Evolutionary conservation across 1,140 invertebrate genomes (phyloP), one percentile per base, ranked within the genome.

Genomic region (Oscheius sp.): DNA sequence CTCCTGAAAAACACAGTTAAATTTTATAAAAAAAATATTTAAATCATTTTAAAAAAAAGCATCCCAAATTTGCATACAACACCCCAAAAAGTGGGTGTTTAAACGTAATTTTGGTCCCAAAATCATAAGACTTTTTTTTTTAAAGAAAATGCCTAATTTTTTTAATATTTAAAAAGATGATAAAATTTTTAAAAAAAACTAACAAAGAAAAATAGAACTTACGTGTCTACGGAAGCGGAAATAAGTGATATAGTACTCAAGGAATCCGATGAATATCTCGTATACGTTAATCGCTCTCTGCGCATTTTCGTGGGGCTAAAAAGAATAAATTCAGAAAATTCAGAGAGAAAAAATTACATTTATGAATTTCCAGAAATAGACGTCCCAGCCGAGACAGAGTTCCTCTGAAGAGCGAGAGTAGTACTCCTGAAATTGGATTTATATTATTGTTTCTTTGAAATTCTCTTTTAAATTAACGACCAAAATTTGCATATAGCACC

Each of bases 211-310:
- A 15, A 13, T 13, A 28, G 10, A 59, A 38, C 66, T 46, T 20
- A 70, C 38, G 18, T 55, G 45, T 23, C 31, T 36, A 15, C 59
- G 23, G 49, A 58, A 76, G 90, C 92, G 89, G 84, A 93, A 94
- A 58, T 86, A 83, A 63, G 84, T 86, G 0, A 90, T 88, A 85
- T 92, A 97, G 85, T 96, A 96, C 68, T 91, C 87, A 55, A 97
- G 89, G 85, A 97, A 94, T 62, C 91, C 90, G 26, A 91, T 84
- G 68, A 97, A 89, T 23, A 96, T 88, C 86, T 95, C 91, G 2
- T 91, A 93, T 2, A 97, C 86, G 87, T 80, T 92, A 91, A 31
- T 42, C 4, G 28, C 32, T 31, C 36, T 38, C 26, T 49, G 31
- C 34, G 46, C 32, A 34, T 15, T 42, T 38, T 42, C 35, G 28